These are phyloP conservation scores for Acipenser transmontanus DNA, from an alignment of 2,797 vertebrate genomes.

Conservation along the genomic window DNA sequence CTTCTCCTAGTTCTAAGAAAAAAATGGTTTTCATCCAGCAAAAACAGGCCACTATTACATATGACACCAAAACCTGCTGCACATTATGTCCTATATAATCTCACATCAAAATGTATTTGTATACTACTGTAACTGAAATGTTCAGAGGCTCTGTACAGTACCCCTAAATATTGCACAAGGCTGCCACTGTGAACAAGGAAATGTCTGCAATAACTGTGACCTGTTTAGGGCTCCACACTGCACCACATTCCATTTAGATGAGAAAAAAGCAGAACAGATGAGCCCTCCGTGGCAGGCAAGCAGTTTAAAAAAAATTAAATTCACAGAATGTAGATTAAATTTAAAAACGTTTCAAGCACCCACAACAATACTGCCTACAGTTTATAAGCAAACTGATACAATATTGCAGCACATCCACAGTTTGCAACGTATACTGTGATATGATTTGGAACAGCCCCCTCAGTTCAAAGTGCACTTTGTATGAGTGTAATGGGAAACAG, in stretches of 20 bases:
- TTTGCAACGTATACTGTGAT: slow-evolving; percentile 16
- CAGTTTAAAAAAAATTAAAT: too few species aligned
- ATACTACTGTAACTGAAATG: background rate
- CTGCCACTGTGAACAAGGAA: slow-evolving; percentile 30
- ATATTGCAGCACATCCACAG: background rate
- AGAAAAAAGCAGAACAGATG: slow-evolving; percentile 42
- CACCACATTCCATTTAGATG: slow-evolving; percentile 52
- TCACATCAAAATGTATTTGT: background rate
- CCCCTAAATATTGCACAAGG: slow-evolving; percentile 12
- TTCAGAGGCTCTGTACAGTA: background rate
- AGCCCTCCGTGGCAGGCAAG: slow-evolving; percentile 27
- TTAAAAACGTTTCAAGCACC: too few species aligned
- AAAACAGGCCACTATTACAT: too few species aligned
- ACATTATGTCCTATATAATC: too few species aligned
- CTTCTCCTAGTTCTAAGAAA: too few species aligned
- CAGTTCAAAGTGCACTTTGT: slow-evolving; percentile 22
- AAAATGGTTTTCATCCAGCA: too few species aligned
- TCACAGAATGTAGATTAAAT: too few species aligned
- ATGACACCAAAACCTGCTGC: too few species aligned
- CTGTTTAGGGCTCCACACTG: slow-evolving; percentile 43
- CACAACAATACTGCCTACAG: too few species aligned
- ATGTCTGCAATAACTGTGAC: slow-evolving; percentile 46
- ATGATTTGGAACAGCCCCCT: background rate
- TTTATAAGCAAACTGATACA: too few species aligned
- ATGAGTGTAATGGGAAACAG: slow-evolving; percentile 35